phyloP scores from a whole-genome alignment of 2,797 vertebrate species.

The Enteromius viviparus region DNA sequence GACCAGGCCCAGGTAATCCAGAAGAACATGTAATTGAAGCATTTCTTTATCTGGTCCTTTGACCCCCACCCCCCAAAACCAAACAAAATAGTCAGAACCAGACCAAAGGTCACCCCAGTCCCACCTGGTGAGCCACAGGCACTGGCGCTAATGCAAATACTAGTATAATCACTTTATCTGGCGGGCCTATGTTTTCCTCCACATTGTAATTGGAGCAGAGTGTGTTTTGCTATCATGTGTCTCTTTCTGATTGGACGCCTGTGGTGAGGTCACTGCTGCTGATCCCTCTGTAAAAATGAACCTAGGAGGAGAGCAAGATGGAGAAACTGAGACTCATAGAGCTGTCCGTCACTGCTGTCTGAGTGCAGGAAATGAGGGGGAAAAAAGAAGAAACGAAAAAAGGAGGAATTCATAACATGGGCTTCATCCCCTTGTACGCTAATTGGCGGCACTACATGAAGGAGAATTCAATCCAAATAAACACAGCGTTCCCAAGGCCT shows the following conservation, averaged over 20 bases:
- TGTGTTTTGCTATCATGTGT: constrained; percentile 66
- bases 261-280: constrained; percentile 64
- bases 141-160: constrained; percentile 55
- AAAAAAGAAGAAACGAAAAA: constrained; percentile 61
- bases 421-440: constrained; percentile 64
- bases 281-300: constrained; percentile 57
- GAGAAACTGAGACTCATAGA: constrained; percentile 56
- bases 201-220: constrained; percentile 66
- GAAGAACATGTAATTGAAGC: constrained; percentile 32
- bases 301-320: constrained; percentile 53
- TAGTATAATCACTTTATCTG: constrained; percentile 55
- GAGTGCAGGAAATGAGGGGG: constrained; percentile 61
- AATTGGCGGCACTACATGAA: constrained; percentile 70
- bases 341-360: constrained; percentile 63
- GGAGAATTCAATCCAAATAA: constrained; percentile 71
- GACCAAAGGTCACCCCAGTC: constrained; percentile 51
- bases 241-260: constrained; percentile 63
- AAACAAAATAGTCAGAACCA: constrained; percentile 35
- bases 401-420: constrained; percentile 69
- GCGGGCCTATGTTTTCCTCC: constrained; percentile 49
- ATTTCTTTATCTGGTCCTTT: constrained; percentile 38
- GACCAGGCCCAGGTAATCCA: neutral
- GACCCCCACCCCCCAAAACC: constrained; percentile 19
- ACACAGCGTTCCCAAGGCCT: constrained; percentile 57
- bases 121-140: constrained; percentile 52